Percentiles rank a stretch among this genome's conserved stretches.
Evolutionary conservation across 2,113 vertebrate genomes (phyloP).

Genomic region (Anas platyrhynchos): DNA sequence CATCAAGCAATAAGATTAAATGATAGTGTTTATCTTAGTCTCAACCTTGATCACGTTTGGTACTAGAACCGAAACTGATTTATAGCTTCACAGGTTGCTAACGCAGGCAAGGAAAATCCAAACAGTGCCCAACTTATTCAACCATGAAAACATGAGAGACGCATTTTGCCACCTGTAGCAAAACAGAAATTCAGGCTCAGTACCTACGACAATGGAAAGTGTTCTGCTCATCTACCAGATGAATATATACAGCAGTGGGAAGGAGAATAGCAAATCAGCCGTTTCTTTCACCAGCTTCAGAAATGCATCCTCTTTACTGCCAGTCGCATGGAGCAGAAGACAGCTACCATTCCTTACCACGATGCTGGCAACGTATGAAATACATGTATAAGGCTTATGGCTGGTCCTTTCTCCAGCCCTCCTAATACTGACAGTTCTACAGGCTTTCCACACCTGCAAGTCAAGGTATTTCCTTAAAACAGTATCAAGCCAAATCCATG

Average conservation of each 20-base stretch:
- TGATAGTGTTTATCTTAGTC: neutral
- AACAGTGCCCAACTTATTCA: neutral
- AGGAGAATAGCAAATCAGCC: neutral
- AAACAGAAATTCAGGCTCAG: neutral
- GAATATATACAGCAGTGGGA: neutral
- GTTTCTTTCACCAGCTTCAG: neutral
- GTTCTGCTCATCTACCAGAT: neutral
- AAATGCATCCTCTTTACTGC: neutral
- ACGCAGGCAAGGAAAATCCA: neutral
- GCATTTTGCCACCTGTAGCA: neutral
- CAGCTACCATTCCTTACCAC: neutral
- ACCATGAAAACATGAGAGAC: neutral
- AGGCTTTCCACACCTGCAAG: neutral
- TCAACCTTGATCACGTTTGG: neutral
- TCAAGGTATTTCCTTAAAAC: neutral
- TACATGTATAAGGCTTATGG: neutral
- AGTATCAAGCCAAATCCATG: neutral
- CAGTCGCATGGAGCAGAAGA: neutral
- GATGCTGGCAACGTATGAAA: neutral
- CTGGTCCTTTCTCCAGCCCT: neutral
- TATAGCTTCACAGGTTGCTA: neutral
- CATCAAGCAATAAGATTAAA: neutral
- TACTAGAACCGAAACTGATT: neutral
- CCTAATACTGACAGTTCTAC: neutral
- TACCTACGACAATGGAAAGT: neutral